Base-by-base conservation (phyloP, 2,888 invertebrate species). In the Ditula angustiorana region DNA sequence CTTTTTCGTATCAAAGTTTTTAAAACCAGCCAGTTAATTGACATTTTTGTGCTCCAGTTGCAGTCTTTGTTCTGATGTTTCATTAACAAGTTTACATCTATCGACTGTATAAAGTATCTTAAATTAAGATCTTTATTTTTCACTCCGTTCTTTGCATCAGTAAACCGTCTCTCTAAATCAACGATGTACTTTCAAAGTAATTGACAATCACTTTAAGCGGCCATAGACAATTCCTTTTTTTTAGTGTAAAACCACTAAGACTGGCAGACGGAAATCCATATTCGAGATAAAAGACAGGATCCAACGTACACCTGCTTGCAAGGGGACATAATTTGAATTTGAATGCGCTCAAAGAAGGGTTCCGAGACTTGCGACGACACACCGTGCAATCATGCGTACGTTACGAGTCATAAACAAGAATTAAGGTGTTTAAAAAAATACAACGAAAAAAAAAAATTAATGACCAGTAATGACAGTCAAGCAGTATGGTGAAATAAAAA, bases 321-420 rank as follows among this genome's bases (percentile, higher is more conserved):
- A 74, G 85, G 86, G 85, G 88, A 86, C 86, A 86, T 71, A 73
- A 80, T 91, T 90, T 89, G 81, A 92, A 91, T 91, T 80, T 88
- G 86, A 91, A 87, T 86, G 77, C 71, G 70, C 69, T 75, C 76
- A 69, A 78, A 75, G 82, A 88, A 90, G 89, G 90, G 87, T 85
- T 83, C 69, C 23, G 82, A 86, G 83, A 83, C 80, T 78, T 72
- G 73, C 71, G 37, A 59, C 26, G 55, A 41, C 37, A 56, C 41
- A 30, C 57, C 52, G 59, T 60, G 52, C 37, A 59, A 46, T 47
- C 35, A 37, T 23, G 30, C 47, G 23, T 44, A 44, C 57, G 57
- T 46, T 52, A 50, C 53, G 21, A 49, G 24, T 35, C 55, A 28
- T 49, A 61, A 49, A 55, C 61, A 62, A 63, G n/a, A n/a, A 58